Conservation (phyloP, 2,113 vertebrate species). For the Pipra filicauda region DNA sequence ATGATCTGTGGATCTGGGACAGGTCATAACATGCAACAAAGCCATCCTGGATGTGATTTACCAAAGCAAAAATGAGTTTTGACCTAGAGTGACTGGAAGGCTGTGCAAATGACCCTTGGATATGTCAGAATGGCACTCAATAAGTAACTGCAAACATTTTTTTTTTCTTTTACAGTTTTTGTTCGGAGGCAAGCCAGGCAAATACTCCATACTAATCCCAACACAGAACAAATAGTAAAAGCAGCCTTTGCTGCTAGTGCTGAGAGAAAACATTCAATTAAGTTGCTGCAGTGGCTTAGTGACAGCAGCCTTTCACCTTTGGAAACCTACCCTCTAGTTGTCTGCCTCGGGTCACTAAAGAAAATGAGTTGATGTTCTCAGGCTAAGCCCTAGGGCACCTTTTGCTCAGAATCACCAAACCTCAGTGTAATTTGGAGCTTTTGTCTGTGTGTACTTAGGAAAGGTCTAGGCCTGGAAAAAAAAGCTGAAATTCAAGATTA, state of each 20-base stretch:
- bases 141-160: slow-evolving; percentile 35
- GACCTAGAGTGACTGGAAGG: slow-evolving; percentile 16
- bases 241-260: not conserved
- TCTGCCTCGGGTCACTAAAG: slow-evolving; percentile 50
- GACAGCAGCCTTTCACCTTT: slow-evolving; percentile 60
- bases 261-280: slow-evolving; percentile 65
- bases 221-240: slow-evolving; percentile 39
- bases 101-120: slow-evolving; percentile 39
- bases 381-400: slow-evolving; percentile 48
- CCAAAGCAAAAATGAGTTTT: slow-evolving; percentile 60
- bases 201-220: slow-evolving; percentile 48
- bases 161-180: slow-evolving; percentile 33
- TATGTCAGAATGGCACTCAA: slow-evolving; percentile 44
- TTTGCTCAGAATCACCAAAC: slow-evolving; percentile 20
- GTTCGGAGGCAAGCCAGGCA: not conserved
- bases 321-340: slow-evolving; percentile 33
- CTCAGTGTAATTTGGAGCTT: slow-evolving; percentile 17
- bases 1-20: not conserved
- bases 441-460: not conserved
- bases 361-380: slow-evolving; percentile 41
- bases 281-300: slow-evolving; percentile 52
- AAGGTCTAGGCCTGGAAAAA: not conserved
- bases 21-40: slow-evolving; percentile 28
- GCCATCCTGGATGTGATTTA: slow-evolving; percentile 10
- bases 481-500: not conserved